A percentile compares a stretch with the other conserved stretches of the same genome.
Evolutionary conservation across 2,888 invertebrate genomes (phyloP).

Genomic region (Seira musarum): DNA sequence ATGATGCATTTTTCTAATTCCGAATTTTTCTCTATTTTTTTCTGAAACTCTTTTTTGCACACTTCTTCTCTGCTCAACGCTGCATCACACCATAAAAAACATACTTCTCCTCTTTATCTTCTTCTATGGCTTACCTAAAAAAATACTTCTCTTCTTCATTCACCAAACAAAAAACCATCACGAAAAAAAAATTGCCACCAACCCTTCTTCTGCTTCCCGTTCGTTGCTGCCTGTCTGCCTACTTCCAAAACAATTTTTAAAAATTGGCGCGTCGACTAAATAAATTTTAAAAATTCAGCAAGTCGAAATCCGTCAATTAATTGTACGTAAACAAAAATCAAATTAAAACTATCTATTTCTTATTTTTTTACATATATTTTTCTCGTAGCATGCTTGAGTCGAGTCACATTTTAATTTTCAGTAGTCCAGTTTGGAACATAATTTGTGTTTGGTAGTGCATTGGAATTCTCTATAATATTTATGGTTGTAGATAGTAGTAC

Average conservation of each 20-base stretch:
- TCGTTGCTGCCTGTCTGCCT: constrained; percentile 6
- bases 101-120: not conserved
- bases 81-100: constrained; percentile 27
- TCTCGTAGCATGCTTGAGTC: not conserved
- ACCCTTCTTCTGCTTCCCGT: not conserved
- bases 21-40: not conserved
- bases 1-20: not conserved
- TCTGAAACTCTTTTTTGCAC: not conserved
- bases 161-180: constrained; percentile 3
- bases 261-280: constrained; percentile 5
- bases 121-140: constrained; percentile 2
- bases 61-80: constrained; percentile 15
- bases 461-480: no score
- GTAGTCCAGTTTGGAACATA: not conserved
- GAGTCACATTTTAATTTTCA: no score
- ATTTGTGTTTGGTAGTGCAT: not conserved
- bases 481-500: not conserved
- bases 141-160: constrained; percentile 27
- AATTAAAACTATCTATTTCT: not conserved
- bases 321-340: constrained; percentile 58
- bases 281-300: constrained; percentile 26
- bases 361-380: not conserved
- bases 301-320: constrained; percentile 59
- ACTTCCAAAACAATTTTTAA: constrained; percentile 24
- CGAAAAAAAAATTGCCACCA: constrained; percentile 2